Evolutionary conservation across 1,140 invertebrate genomes (phyloP), one percentile per base, ranked within the genome.

Genomic region (Drosophila micromelanica): DNA sequence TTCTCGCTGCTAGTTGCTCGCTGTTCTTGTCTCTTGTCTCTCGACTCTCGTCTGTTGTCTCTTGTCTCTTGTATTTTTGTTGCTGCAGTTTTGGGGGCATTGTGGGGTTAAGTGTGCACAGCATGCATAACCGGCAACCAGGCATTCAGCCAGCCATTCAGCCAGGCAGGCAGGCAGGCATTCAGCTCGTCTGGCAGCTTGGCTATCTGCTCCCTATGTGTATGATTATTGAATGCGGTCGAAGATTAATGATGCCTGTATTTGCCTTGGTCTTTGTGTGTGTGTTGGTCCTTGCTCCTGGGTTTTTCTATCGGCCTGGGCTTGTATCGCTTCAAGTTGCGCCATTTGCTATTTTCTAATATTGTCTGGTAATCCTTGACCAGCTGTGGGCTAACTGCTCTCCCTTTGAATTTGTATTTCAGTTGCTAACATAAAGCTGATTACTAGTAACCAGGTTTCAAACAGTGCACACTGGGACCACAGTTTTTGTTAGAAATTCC

Each of bases 221-320:
- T 67, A 81, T 87, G 82, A 86, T 86, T 86, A 86, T 86, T 86
- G 84, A 86, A 86, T 86, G 82, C 68, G 82, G 82, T 86, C 79
- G 84, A 86, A 87, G 84, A 86, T 87, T 82, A 86, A 86, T 86
- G 82, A 81, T 78, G 72, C 78, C 51, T 42, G 77, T 45, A 61
- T 62, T 56, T 64, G 15, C 51, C 71, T 63, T 23, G 42, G 49
- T 55, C 54, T 80, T 49, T 40, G n/a, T 40, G 20, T 52, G 55
- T 56, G 23, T 48, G n/a, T 17, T 2, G 27, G 4, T 8, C 5
- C 8, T 42, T 48, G 5, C 15, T 23, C 4, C 13, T n/a, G 8
- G 12, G 11, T 43, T 27, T 54, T 43, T 20, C 5, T 42, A 38
- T 54, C 8, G n/a, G 17, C 4, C 51, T 35, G 32, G 17, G n/a